Evolutionary conservation across 2,113 vertebrate species (phyloP).

Genomic region (Sinocyclocheilus grahami): DNA sequence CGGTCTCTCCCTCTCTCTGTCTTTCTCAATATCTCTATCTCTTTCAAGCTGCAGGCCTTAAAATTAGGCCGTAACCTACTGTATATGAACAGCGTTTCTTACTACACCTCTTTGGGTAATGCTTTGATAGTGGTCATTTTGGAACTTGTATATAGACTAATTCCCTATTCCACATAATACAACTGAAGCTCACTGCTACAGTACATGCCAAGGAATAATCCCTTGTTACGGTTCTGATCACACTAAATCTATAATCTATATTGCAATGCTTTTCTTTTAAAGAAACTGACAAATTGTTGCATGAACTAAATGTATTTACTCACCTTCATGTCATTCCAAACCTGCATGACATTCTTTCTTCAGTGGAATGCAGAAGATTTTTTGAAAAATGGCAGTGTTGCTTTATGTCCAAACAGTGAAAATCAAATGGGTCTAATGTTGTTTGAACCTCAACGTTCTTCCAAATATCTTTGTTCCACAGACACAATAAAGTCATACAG

Average conservation of each 20-base stretch:
- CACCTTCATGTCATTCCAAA: neutral
- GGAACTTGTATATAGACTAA: neutral
- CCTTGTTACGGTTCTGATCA: neutral
- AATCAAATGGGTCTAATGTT: too few species aligned
- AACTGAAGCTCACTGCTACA: neutral
- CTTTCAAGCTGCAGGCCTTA: slow-evolving; percentile 3
- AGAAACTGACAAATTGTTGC: neutral
- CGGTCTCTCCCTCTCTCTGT: slow-evolving; percentile 52
- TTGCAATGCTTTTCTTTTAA: neutral
- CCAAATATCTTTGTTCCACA: neutral
- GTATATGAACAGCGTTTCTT: slow-evolving; percentile 17
- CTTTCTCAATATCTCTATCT: slow-evolving; percentile 68
- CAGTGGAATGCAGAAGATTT: too few species aligned
- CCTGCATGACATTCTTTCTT: neutral
- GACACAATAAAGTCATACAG: neutral
- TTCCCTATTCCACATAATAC: neutral
- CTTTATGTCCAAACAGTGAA: too few species aligned
- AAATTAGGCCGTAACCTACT: slow-evolving; percentile 13
- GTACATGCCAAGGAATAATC: neutral
- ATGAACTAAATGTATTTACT: neutral
- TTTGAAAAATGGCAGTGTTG: too few species aligned
- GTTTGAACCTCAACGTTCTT: neutral
- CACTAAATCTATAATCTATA: neutral
- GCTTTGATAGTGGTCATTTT: neutral
- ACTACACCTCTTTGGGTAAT: neutral